Percentiles rank a stretch among this genome's conserved stretches.
These are phyloP conservation scores for Galerucella calmariensis DNA, from an alignment of 2,888 invertebrate genomes.

Conservation along the genomic window DNA sequence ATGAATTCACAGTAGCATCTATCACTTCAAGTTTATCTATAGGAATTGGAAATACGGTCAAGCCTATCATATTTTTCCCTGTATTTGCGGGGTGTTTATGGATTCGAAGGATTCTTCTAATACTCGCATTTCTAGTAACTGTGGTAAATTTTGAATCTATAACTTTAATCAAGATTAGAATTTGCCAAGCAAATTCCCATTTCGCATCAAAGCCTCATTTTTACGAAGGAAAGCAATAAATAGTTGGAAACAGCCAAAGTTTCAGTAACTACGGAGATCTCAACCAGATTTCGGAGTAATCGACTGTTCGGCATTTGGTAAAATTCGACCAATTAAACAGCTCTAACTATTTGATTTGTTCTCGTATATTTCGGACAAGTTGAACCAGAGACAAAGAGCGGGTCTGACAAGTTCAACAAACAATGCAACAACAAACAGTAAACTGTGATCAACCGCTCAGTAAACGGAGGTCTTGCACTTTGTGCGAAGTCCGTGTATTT, in stretches of 20 bases:
- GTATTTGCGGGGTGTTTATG: no score
- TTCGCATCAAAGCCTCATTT: slow-evolving; percentile 15
- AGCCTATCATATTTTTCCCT: no score
- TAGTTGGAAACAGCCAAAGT: slow-evolving; percentile 24
- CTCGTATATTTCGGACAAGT: slow-evolving; percentile 36
- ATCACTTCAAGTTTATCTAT: no score
- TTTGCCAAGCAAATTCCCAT: neutral
- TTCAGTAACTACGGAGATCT: slow-evolving; percentile 20
- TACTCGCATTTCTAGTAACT: neutral
- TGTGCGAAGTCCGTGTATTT: no score
- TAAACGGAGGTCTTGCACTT: slow-evolving; percentile 8
- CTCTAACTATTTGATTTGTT: slow-evolving; percentile 45
- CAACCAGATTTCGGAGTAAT: slow-evolving; percentile 27
- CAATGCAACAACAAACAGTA: slow-evolving; percentile 62
- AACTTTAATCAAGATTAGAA: neutral
- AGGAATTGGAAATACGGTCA: no score
- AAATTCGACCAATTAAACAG: slow-evolving; percentile 42
- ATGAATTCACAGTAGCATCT: no score
- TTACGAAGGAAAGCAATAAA: slow-evolving; percentile 23
- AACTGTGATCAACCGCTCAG: slow-evolving; percentile 56
- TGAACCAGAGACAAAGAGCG: slow-evolving; percentile 43
- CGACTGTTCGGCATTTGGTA: slow-evolving; percentile 38
- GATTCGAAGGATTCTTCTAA: neutral
- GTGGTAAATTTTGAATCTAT: neutral
- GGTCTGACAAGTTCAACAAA: slow-evolving; percentile 51